These are phyloP conservation scores for Zeus faber DNA, from an alignment of 2,113 vertebrate genomes.

Conservation along the genomic window DNA sequence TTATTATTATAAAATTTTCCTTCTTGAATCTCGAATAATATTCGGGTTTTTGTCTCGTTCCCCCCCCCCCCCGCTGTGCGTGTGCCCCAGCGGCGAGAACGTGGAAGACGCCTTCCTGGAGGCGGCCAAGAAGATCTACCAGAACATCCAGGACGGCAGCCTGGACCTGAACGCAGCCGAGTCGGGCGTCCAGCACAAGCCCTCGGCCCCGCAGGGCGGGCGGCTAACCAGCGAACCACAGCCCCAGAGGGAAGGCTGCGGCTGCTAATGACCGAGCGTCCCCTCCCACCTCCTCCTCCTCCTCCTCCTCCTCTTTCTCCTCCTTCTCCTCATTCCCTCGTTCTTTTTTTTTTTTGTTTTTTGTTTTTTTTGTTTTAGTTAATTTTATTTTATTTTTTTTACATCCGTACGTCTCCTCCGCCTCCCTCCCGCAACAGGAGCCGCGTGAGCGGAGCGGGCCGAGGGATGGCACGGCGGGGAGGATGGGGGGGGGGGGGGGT, in stretches of 20 bases:
- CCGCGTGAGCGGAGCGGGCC: too few relatives aligned
- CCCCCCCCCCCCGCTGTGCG: too few relatives aligned
- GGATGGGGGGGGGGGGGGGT: too few relatives aligned
- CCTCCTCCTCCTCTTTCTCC: constrained; percentile 26
- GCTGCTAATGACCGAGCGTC: constrained; percentile 88
- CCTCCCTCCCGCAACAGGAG: too few relatives aligned
- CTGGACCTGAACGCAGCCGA: constrained; percentile 98
- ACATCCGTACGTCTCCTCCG: too few relatives aligned
- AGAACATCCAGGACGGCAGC: constrained; percentile 99
- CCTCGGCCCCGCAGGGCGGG: constrained; percentile 93
- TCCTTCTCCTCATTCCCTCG: too few relatives aligned
- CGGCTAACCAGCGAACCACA: constrained; percentile 96
- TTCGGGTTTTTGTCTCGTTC: too few relatives aligned
- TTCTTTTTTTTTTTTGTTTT: background rate
- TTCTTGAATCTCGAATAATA: too few relatives aligned
- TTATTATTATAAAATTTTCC: too few relatives aligned
- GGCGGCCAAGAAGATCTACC: constrained; percentile 99
- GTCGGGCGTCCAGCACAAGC: constrained; percentile 98
- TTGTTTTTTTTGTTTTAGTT: background rate
- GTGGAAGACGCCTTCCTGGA: constrained; percentile 98
- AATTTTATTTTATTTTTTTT: too few relatives aligned
- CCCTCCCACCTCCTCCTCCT: constrained; percentile 11
- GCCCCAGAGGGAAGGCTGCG: constrained; percentile 97
- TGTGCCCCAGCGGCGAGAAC: constrained; percentile 86
- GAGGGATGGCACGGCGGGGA: too few relatives aligned